A percentile compares a stretch with the other conserved stretches of the same genome.
These are phyloP conservation scores for Ips typographus DNA, from an alignment of 1,140 invertebrate species.

Conservation along the genomic window DNA sequence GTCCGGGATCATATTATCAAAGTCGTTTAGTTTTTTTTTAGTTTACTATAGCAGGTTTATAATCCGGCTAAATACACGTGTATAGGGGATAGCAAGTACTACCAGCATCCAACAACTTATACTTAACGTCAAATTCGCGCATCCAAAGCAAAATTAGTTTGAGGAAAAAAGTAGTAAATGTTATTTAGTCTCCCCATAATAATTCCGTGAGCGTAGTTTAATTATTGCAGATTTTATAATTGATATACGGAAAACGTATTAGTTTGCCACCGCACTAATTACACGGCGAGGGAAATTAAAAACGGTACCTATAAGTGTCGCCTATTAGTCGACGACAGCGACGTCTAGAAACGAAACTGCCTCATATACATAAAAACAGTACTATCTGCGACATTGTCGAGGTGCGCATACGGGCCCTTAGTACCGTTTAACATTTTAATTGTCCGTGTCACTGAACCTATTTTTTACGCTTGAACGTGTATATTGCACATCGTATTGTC, in stretches of 20 bases:
- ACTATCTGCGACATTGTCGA: conserved; percentile 14
- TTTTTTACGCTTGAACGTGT: conserved; percentile 24
- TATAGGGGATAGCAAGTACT: too few species aligned
- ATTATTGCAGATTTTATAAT: too few species aligned
- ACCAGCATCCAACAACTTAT: too few species aligned
- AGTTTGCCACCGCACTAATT: conserved; percentile 13
- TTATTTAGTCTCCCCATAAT: too few species aligned
- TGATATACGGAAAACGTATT: too few species aligned
- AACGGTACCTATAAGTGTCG: conserved; percentile 18
- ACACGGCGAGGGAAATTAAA: conserved; percentile 16
- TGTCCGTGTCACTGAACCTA: conserved; percentile 26
- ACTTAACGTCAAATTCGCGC: too few species aligned
- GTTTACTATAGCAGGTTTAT: too few species aligned
- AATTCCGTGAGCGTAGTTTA: too few species aligned
- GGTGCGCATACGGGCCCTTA: conserved; percentile 7
- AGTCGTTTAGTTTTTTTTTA: too few species aligned
- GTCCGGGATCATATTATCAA: neutral
- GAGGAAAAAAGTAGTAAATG: too few species aligned
- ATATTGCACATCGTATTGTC: conserved; percentile 14
- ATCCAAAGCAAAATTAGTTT: too few species aligned
- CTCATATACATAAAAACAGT: conserved; percentile 14
- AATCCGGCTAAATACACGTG: too few species aligned
- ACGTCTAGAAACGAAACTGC: conserved; percentile 1
- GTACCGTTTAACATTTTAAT: conserved; percentile 27
- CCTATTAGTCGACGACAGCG: conserved; percentile 20